These are phyloP conservation scores for Norana najaformis DNA, from an alignment of 2,888 invertebrate species.

Conservation along the genomic window DNA sequence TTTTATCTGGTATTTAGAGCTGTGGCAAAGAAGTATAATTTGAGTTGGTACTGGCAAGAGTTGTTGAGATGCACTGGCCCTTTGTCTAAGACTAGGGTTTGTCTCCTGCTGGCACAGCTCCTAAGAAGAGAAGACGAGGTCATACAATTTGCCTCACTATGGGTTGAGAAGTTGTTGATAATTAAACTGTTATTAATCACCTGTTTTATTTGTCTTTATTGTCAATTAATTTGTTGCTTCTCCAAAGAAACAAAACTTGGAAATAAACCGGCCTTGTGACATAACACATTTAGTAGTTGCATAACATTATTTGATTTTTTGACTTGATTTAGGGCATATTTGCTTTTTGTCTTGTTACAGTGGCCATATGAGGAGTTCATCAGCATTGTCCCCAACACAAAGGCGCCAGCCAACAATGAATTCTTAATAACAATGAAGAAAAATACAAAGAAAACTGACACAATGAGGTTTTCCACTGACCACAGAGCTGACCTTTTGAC, in stretches of 20 bases:
- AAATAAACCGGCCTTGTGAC: neutral
- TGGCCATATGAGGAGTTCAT: constrained; percentile 67
- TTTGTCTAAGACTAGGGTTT: too few species aligned
- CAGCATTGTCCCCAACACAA: constrained; percentile 61
- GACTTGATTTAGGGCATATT: neutral
- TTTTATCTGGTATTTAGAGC: too few species aligned
- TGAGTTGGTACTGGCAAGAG: too few species aligned
- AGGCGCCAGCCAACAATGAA: constrained; percentile 62
- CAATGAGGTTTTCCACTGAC: constrained; percentile 95
- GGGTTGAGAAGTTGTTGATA: neutral
- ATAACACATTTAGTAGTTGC: neutral
- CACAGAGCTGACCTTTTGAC: constrained; percentile 88
- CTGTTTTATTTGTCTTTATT: neutral
- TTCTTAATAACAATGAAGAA: constrained; percentile 74
- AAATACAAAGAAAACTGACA: constrained; percentile 84
- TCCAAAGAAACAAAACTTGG: neutral
- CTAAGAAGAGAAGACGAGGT: too few species aligned
- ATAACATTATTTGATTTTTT: too few species aligned
- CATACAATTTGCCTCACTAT: too few species aligned
- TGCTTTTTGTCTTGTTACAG: constrained; percentile 50
- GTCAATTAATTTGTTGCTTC: too few species aligned
- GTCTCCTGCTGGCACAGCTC: too few species aligned
- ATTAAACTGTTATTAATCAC: neutral
- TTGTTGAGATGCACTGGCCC: too few species aligned
- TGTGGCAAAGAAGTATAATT: too few species aligned